These are phyloP conservation scores for Myiozetetes cayanensis DNA, from an alignment of 2,113 vertebrate genomes.

Conservation along the genomic window DNA sequence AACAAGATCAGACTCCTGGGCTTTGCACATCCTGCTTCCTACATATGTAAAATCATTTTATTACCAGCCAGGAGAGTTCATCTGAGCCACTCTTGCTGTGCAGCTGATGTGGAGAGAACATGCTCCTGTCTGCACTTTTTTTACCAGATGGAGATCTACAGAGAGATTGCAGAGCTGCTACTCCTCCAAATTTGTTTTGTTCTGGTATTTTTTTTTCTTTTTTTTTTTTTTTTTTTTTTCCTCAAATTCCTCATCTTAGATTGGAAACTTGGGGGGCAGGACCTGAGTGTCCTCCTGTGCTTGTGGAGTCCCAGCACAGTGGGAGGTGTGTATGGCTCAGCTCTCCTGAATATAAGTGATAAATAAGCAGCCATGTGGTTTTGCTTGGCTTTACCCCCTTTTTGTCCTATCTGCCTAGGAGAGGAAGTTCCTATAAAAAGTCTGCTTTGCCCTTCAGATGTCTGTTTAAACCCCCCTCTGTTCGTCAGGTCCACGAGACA, in stretches of 20 bases:
- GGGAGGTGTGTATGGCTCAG: not conserved
- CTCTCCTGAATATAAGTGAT: not conserved
- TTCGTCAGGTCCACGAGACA: not conserved
- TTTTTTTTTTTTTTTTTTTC: not conserved
- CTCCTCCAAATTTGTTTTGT: not conserved
- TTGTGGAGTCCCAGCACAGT: not conserved
- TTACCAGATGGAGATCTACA: slow-evolving; percentile 59
- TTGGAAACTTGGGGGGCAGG: not conserved
- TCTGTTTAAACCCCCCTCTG: not conserved
- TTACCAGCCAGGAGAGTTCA: slow-evolving; percentile 76
- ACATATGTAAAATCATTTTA: slow-evolving; percentile 80
- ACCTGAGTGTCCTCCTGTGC: not conserved
- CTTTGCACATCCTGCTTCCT: slow-evolving; percentile 83
- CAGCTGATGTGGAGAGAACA: slow-evolving; percentile 59
- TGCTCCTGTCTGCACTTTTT: slow-evolving; percentile 57
- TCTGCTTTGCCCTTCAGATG: not conserved
- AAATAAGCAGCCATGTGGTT: slow-evolving; percentile 7
- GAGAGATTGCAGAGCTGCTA: slow-evolving; percentile 13
- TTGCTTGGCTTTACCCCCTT: slow-evolving; percentile 3
- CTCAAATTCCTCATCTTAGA: not conserved
- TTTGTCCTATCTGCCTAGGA: slow-evolving; percentile 3
- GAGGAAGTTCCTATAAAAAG: slow-evolving; percentile 23
- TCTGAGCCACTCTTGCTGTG: slow-evolving; percentile 66
- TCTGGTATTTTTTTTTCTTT: not conserved
- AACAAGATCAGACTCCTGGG: slow-evolving; percentile 82